Evolutionary conservation across 1,140 invertebrate genomes (phyloP), one percentile per base, ranked within the genome.

Genomic region (Drosophila tani): DNA sequence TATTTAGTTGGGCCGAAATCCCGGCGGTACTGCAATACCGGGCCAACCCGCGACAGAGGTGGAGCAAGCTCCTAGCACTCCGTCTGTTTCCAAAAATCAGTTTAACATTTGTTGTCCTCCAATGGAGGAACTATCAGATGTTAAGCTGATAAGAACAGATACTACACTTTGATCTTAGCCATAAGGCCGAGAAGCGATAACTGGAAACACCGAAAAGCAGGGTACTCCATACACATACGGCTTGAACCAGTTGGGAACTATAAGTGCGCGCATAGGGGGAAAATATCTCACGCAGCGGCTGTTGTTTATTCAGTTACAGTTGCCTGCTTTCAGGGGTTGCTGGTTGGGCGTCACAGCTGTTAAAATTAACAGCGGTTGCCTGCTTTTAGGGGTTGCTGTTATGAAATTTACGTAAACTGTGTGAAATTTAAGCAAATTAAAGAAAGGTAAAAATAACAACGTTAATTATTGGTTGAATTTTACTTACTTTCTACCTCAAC

Each of bases 71-170:
- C 80, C 81, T 79, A 78, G 43, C 56, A 78, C 67, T 78, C 75
- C 56, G 46, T 69, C 27, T 29, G 27, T 29, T 29, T 29, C 27
- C 27, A 29, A 29, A 29, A 29, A 29, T 29, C 27, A 29, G 94
- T 93, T 95, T 95, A 95, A 95, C 94, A 95, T 94, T 90, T 92
- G 91, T 94, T 94, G 94, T 92, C 91, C 92, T 93, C 92, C 94
- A 90, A 94, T 95, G 93, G 92, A 91, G 92, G 92, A 93, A 93
- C 94, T 95, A 95, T 94, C 94, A 95, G 94, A 95, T 95, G 94
- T 94, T 95, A 94, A 95, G 94, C 94, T 94, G 94, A 95, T 94
- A 94, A 95, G 94, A 95, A 95, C 94, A 95, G 94, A 95, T 93
- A 94, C 93, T 93, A 94, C 93, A 94, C 93, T 94, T 93, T 93